A percentile compares a stretch with the other conserved stretches of the same genome.
Evolutionary conservation across 2,797 vertebrate genomes (phyloP).

Genomic region (Balearica regulorum): DNA sequence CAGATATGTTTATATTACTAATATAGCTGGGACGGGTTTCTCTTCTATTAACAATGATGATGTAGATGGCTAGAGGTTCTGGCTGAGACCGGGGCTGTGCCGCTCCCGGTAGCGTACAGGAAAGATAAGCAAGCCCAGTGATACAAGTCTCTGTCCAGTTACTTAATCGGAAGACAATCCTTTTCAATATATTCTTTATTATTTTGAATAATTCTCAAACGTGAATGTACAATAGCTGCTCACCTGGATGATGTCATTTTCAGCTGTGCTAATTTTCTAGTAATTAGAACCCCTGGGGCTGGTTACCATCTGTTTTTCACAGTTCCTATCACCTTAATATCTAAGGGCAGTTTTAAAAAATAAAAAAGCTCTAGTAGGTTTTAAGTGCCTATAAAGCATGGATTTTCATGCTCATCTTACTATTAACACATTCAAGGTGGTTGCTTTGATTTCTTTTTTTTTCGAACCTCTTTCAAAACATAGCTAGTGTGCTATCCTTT

Average conservation of each 20-base stretch:
- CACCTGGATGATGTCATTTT: background rate
- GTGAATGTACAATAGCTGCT: background rate
- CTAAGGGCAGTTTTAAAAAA: background rate
- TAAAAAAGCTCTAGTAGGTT: background rate
- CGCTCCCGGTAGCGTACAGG: fast-evolving
- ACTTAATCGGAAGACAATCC: background rate
- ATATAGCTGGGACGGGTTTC: background rate
- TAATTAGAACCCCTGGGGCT: background rate
- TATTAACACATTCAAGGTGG: background rate
- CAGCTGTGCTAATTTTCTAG: background rate
- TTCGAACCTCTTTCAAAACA: background rate
- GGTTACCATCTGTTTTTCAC: background rate
- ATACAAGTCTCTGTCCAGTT: background rate
- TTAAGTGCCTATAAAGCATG: background rate
- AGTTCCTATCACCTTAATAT: background rate
- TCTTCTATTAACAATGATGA: background rate
- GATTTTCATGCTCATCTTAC: background rate
- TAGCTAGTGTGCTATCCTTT: background rate
- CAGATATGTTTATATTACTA: background rate
- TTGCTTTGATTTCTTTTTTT: background rate
- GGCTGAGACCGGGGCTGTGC: too few species aligned
- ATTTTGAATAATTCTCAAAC: background rate
- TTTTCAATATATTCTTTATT: background rate
- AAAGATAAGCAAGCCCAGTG: background rate
- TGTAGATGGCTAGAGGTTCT: background rate